Evolutionary conservation across 2,888 invertebrate species (phyloP).

Genomic region (Phengaris alcon): DNA sequence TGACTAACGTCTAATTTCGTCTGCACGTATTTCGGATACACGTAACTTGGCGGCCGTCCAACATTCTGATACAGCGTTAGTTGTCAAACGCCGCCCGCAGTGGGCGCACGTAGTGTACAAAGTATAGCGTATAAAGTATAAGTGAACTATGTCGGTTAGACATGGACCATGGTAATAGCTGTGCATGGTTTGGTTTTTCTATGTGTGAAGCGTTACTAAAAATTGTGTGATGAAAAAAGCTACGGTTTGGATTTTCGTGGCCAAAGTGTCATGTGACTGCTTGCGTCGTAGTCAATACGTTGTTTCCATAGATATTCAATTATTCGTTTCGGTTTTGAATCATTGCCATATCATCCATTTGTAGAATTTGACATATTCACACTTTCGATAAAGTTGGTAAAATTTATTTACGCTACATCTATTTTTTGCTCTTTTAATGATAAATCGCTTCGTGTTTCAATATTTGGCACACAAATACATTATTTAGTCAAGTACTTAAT

Average conservation of each 20-base stretch:
- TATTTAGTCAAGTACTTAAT: no score
- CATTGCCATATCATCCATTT: slow-evolving; percentile 3
- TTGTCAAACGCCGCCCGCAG: slow-evolving; percentile 45
- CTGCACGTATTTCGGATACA: neutral
- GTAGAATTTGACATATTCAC: neutral
- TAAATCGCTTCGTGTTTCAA: no score
- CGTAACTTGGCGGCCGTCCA: slow-evolving; percentile 55
- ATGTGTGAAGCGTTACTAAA: slow-evolving; percentile 44
- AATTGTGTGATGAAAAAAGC: slow-evolving; percentile 42
- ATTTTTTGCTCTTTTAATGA: no score
- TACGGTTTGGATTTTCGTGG: neutral
- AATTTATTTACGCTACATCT: neutral
- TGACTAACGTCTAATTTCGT: slow-evolving; percentile 14
- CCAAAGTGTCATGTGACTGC: neutral
- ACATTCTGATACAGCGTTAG: slow-evolving; percentile 55
- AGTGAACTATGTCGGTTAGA: slow-evolving; percentile 54
- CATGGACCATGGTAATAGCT: slow-evolving; percentile 61
- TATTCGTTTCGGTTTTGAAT: neutral
- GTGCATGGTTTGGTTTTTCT: slow-evolving; percentile 51
- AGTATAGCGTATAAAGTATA: no score
- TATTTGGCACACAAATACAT: no score
- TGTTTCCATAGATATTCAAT: neutral
- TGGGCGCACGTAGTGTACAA: neutral
- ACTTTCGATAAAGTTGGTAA: neutral
- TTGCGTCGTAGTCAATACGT: neutral